Base-by-base conservation (phyloP, 2,797 vertebrate genomes). In the Chelon auratus region DNA sequence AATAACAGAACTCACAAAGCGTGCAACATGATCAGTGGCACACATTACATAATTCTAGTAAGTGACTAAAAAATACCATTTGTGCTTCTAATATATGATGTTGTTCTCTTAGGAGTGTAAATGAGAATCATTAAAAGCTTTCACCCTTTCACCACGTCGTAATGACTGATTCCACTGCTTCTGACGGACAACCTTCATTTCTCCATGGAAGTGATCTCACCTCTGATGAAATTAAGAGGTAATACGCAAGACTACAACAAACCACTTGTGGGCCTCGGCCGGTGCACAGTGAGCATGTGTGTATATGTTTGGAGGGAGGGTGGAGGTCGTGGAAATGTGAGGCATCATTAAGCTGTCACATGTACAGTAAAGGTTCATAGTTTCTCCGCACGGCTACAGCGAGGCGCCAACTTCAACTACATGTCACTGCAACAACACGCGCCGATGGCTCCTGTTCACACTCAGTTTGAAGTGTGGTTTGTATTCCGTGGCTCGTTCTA, bases 311-410 rank as follows among this genome's bases (percentile, higher is more conserved):
- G 73, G 65, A 72, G 75, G 74, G 72, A 64, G 80, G 84, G 73
- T 24, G 77, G 75, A 80, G 88, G 84, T 85, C 65, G 78, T 88
- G 91, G 90, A 92, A 92, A 89, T 80, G 82, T 51, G 39, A 84
- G 81, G 84, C 77, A 81, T 90, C 88, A 89, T 91, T 91, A 89
- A 92, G 84, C 68, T 90, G 90, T 91, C 90, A 90, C 83, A 84
- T 67, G 62, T 76, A 69, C 77, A 88, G 86, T 77, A 61, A 77
- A 70, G 81, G 48, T 76, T 88, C 78, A 79, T 74, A 76, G 71
- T 71, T 83, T 77, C 64, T 77, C 63, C 74, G 69, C 68, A 77
- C 68, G 83, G 83, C 64, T 40, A 56, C 39, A 77, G 55, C 7
- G 37, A 33, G 57, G 71, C 59, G 87, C 82, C 83, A 87, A 61